Conservation (phyloP, 2,888 invertebrate genomes). For the Drosophila acutilabella region DNA sequence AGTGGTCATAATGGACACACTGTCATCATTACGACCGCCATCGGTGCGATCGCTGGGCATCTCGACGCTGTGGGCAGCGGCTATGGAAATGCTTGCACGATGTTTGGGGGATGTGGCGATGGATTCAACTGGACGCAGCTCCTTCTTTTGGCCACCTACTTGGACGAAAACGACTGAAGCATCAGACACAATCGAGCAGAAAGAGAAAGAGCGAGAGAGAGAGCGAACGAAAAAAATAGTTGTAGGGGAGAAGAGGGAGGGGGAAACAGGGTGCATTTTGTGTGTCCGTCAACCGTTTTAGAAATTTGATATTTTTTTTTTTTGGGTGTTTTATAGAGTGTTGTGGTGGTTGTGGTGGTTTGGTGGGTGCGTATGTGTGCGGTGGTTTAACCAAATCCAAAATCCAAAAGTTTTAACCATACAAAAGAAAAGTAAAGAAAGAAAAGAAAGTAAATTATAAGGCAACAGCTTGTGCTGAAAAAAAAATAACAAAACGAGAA, state of each 20-base stretch:
- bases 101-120: slow-evolving; percentile 86
- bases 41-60: slow-evolving; percentile 73
- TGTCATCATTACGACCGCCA: slow-evolving; percentile 58
- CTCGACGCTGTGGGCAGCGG: slow-evolving; percentile 79
- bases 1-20: slow-evolving; percentile 57
- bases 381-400: slow-evolving; percentile 74
- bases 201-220: slow-evolving; percentile 15
- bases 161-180: slow-evolving; percentile 85
- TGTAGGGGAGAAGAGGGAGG: slow-evolving; percentile 3
- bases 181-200: slow-evolving; percentile 64
- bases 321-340: slow-evolving; percentile 45
- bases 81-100: slow-evolving; percentile 83
- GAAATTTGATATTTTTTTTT: slow-evolving; percentile 13
- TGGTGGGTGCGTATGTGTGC: slow-evolving; percentile 54
- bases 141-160: slow-evolving; percentile 85
- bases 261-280: slow-evolving; percentile 44
- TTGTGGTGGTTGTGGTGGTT: slow-evolving; percentile 42
- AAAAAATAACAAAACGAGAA: background rate
- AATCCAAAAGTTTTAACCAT: slow-evolving; percentile 78
- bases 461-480: slow-evolving; percentile 14
- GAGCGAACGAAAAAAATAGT: slow-evolving; percentile 20
- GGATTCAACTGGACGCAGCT: slow-evolving; percentile 83
- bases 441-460: slow-evolving; percentile 76
- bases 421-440: slow-evolving; percentile 77
- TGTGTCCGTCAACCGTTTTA: slow-evolving; percentile 75